Conservation (phyloP, 2,888 invertebrate species). For the Tiliacea aurago region DNA sequence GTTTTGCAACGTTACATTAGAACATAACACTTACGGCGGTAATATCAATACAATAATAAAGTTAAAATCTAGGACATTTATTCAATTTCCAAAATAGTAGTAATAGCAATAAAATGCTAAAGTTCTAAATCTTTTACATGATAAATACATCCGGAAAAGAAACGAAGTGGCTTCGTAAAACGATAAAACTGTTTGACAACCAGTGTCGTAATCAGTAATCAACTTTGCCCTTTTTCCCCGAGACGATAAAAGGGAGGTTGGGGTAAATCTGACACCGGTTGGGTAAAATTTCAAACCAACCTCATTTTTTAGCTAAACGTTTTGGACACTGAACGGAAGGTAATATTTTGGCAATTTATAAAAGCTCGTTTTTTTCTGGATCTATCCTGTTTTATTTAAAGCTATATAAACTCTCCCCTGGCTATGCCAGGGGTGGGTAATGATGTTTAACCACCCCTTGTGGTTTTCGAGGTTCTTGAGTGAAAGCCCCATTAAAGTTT, state of each 20-base stretch:
- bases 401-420: conserved; percentile 8
- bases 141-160: conserved; percentile 13
- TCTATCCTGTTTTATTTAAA: conserved; percentile 36
- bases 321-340: conserved; percentile 26
- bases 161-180: conserved; percentile 13
- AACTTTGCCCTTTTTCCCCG: conserved; percentile 59
- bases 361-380: conserved; percentile 18
- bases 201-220: conserved; percentile 70
- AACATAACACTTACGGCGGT: too few relatives aligned
- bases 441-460: conserved; percentile 57
- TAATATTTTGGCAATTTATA: conserved; percentile 47
- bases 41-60: background rate
- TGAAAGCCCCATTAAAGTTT: conserved; percentile 39
- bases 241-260: conserved; percentile 49
- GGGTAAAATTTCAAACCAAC: conserved; percentile 50
- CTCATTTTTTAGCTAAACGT: conserved; percentile 34
- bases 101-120: too few relatives aligned
- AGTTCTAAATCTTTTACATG: too few relatives aligned
- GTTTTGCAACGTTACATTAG: background rate
- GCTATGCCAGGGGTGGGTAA: conserved; percentile 43
- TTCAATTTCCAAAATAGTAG: too few relatives aligned
- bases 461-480: conserved; percentile 38
- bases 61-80: background rate
- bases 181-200: conserved; percentile 60
- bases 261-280: conserved; percentile 52